A percentile compares a stretch with the other conserved stretches of the same genome.
phyloP scores from a whole-genome alignment of 92 coral and sea anemone species.

The Heteractis magnifica region DNA sequence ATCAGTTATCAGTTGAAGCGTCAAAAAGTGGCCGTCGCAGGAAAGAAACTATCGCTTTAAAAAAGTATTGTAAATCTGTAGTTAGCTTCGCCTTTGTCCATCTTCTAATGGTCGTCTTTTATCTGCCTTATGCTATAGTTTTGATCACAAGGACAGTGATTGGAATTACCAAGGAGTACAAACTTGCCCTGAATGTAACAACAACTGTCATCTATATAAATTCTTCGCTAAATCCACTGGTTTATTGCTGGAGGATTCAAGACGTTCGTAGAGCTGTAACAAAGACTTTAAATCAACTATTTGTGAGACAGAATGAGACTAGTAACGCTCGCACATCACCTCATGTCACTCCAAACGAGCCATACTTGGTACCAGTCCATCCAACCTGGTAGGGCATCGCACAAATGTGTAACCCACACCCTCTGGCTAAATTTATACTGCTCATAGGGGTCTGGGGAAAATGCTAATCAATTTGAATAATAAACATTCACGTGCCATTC shows the following conservation, averaged over 20 bases:
- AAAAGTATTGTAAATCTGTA: slow-evolving; percentile 23
- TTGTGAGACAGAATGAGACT: not conserved
- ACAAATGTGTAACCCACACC: too few relatives aligned
- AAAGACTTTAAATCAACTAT: slow-evolving; percentile 17
- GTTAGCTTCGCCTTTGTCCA: slow-evolving; percentile 34
- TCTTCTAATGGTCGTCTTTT: slow-evolving; percentile 36
- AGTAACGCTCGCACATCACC: not conserved
- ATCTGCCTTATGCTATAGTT: slow-evolving; percentile 37
- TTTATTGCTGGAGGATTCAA: slow-evolving; percentile 52
- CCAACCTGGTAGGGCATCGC: too few relatives aligned
- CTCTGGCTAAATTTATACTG: too few relatives aligned
- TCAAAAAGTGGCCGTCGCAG: not conserved
- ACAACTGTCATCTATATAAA: slow-evolving; percentile 47
- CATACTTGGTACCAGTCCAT: too few relatives aligned
- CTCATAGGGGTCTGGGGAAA: too few relatives aligned
- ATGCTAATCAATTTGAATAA: too few relatives aligned
- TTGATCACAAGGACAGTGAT: not conserved
- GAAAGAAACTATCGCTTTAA: not conserved
- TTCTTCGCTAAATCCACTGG: slow-evolving; percentile 58
- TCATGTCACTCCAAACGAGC: too few relatives aligned
- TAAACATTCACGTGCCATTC: too few relatives aligned
- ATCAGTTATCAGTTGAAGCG: not conserved
- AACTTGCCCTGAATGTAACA: slow-evolving; percentile 33
- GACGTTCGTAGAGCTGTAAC: slow-evolving; percentile 46
- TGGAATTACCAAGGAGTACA: slow-evolving; percentile 30